Base-by-base conservation (phyloP, 1,140 invertebrate genomes). In the Drosophila sechellia region DNA sequence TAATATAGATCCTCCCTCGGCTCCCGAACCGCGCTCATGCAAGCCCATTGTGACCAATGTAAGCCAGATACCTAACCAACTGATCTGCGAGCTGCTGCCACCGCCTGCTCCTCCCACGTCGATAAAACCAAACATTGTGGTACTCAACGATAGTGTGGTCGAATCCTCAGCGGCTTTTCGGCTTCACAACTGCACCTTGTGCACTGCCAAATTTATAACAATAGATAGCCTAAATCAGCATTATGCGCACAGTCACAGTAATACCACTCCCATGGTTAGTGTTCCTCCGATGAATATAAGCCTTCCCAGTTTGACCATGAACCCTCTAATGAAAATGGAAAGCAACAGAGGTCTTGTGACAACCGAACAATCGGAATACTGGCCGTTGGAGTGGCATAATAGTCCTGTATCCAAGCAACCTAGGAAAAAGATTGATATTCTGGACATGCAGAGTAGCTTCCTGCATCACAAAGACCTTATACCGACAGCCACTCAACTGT, bases 11-110 rank as follows among this genome's bases (percentile, higher is more conserved):
- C 5, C 20, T 5, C 4, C 20, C 17, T 15, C 57, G 0, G 43
- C 35, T 8, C 64, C 20, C 2, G 77, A 77, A 6, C 40, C 74
- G 3, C 86, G 90, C n/a, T 90, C 90, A 25, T 63, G 68, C 10
- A 91, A 90, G 25, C 90, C 90, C 0, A 91, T 91, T 65, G 90
- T 91, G 6, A 91, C 90, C 4, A 91, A 91, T 31, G 90, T 91
- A 0, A 91, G 90, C 53, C 79, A 87, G 11, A 90, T 90, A 57
- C 74, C 81, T 0, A 85, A 81, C 50, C 68, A 79, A 3, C 37
- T 89, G 56, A 46, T 81, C 4, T 75, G 81, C 25, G 78, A 86
- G 22, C 40, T 86, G 37, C 15, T 86, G 45, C 74, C 81, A 11
- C 61, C 58, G 0, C 43, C 78, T 11, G 25, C 48, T 15, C 31